Percentiles rank a stretch among this genome's conserved stretches.
phyloP scores from a whole-genome alignment of 2,113 vertebrate genomes.

The Herpetotheres cachinnans region DNA sequence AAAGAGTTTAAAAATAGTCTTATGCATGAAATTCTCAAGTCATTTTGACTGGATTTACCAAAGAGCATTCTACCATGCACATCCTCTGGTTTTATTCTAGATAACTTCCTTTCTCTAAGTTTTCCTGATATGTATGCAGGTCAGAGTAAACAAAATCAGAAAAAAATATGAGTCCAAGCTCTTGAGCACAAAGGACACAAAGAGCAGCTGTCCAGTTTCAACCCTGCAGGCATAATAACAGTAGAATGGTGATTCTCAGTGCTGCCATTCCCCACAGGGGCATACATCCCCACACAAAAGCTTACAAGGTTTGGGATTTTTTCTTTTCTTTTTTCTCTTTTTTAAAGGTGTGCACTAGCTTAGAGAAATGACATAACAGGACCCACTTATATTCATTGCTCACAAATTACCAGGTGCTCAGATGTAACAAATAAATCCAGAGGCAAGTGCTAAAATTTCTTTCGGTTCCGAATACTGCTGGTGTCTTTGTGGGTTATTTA shows the following conservation, averaged over 20 bases:
- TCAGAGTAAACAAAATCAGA: conserved; percentile 13
- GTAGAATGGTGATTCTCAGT: neutral
- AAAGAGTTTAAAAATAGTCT: neutral
- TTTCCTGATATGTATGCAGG: neutral
- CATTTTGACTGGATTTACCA: neutral
- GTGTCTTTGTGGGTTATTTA: neutral
- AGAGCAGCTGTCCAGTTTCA: conserved; percentile 25
- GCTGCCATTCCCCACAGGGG: neutral
- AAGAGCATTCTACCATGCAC: neutral
- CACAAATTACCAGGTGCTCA: neutral
- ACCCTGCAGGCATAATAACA: neutral
- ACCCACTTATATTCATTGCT: neutral
- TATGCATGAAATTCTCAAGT: neutral
- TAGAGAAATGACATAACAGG: neutral
- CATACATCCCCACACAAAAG: conserved; percentile 27
- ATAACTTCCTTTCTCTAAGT: neutral
- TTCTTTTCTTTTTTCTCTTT: neutral
- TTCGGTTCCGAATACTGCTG: neutral
- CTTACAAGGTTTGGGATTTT: neutral
- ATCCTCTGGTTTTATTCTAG: neutral
- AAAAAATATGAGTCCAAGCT: neutral
- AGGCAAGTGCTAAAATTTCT: neutral
- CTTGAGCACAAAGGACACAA: conserved; percentile 34
- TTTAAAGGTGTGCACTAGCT: neutral
- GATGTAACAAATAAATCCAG: neutral